phyloP scores from a whole-genome alignment of 2,113 vertebrate species.

The Platysternon megacephalum region DNA sequence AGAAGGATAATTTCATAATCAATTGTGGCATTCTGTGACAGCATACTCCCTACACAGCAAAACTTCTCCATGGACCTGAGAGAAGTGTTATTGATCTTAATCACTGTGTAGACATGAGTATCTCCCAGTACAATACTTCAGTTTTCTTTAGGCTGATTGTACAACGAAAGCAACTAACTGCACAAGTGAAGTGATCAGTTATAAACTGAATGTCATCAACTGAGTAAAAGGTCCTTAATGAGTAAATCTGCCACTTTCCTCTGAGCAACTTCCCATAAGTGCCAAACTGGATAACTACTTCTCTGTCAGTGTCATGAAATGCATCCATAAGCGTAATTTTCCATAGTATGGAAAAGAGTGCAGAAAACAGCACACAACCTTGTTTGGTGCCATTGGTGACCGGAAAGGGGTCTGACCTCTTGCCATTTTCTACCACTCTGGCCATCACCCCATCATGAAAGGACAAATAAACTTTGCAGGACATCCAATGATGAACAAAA shows the following conservation, averaged over 20 bases:
- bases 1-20: not conserved
- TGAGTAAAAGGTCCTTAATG: not conserved
- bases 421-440: not conserved
- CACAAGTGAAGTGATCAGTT: not conserved
- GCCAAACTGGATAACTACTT: not conserved
- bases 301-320: not conserved
- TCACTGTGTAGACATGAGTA: not conserved
- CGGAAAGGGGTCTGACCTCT: not conserved
- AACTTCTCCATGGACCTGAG: not conserved
- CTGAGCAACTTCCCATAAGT: not conserved
- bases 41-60: not conserved
- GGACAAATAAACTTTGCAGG: not conserved
- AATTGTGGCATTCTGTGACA: not conserved
- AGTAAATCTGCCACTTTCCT: not conserved
- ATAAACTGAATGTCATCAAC: not conserved
- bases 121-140: not conserved
- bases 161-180: not conserved
- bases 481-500: not conserved
- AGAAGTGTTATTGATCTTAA: not conserved
- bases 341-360: not conserved
- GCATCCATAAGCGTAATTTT: not conserved
- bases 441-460: not conserved
- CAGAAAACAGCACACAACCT: not conserved
- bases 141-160: not conserved
- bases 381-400: not conserved